Base-by-base conservation (phyloP, 2,888 invertebrate genomes). In the Heterodera filipjevi region DNA sequence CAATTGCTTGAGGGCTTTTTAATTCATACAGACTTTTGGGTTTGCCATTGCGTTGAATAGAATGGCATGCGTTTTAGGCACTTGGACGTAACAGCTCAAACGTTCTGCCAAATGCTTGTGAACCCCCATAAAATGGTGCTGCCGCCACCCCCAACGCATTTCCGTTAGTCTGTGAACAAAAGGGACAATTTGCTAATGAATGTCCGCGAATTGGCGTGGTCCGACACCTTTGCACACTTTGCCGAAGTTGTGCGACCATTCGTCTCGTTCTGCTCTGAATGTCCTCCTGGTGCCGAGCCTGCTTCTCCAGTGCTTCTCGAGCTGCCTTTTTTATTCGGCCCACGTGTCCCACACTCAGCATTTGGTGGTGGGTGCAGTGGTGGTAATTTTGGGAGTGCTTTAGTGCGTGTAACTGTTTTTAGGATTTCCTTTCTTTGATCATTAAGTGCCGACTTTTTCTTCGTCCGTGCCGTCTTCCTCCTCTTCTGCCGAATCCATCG, bases 231-330 rank as follows among this genome's bases (percentile, higher is more conserved):
- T 80, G 27, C 27, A 84, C 82, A 6, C 85, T 85, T 32, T 77
- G 80, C 59, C 83, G 79, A 35, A 88, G 74, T 16, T 85, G 74
- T 12, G 80, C 78, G 73, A 87, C 86, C 33, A 88, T 79, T 71
- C 86, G 77, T 72, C 85, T 84, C 0, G 86, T 86, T 77, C 87
- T 76, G 10, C 86, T 75, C 59, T 84, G 84, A 53, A 89, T 87
- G 79, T 88, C 87, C 66, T 89, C 88, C 74, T 88, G 88, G 77
- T 85, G 87, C 72, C 87, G 81, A n/a, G 87, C 81, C 70, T 88
- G 87, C 79, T 86, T 87, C 77, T 88, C 88, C 75, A 84, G 88
- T 0, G 88, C 88, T 66, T 82, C 71, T 72, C 86, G 84, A 30
- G 88, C 88, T 68, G 85, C 84, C 49, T 86, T 64, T 49, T 87